These are phyloP conservation scores for Zapornia atra DNA, from an alignment of 2,113 vertebrate species.

Conservation along the genomic window DNA sequence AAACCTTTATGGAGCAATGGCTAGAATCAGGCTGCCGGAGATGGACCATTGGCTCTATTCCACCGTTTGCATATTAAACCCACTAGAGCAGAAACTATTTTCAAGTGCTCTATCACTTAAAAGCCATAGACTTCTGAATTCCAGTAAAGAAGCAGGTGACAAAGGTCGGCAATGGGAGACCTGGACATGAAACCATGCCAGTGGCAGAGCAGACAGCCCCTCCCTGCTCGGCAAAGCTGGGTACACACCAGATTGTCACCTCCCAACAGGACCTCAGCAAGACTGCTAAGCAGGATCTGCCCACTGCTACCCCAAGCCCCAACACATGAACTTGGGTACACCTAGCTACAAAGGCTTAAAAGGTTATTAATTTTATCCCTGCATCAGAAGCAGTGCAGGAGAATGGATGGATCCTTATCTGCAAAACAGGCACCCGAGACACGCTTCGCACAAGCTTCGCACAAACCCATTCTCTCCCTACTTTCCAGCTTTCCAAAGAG, in stretches of 20 bases:
- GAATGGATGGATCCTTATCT: background rate
- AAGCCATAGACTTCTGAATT: slow-evolving; percentile 28
- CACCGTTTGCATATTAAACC: slow-evolving; percentile 10
- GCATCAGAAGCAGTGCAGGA: background rate
- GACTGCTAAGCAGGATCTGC: background rate
- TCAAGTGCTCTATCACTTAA: background rate
- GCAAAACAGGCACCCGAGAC: background rate
- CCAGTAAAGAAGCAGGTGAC: slow-evolving; percentile 24
- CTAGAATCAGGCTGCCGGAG: background rate
- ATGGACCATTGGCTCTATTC: background rate
- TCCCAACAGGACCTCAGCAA: background rate
- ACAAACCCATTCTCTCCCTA: background rate
- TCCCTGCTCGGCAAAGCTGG: background rate
- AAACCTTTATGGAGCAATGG: slow-evolving; percentile 14
- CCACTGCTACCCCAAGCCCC: background rate
- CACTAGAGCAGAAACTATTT: background rate
- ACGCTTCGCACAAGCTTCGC: background rate
- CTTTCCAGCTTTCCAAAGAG: background rate
- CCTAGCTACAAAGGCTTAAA: background rate
- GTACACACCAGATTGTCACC: background rate
- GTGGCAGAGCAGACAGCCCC: background rate
- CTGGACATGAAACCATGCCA: background rate
- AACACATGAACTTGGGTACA: background rate
- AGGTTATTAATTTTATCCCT: background rate
- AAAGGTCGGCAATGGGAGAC: background rate